Evolutionary conservation across 1,140 invertebrate genomes (phyloP), one percentile per base, ranked within the genome.

Genomic region (Nasonia longicornis): DNA sequence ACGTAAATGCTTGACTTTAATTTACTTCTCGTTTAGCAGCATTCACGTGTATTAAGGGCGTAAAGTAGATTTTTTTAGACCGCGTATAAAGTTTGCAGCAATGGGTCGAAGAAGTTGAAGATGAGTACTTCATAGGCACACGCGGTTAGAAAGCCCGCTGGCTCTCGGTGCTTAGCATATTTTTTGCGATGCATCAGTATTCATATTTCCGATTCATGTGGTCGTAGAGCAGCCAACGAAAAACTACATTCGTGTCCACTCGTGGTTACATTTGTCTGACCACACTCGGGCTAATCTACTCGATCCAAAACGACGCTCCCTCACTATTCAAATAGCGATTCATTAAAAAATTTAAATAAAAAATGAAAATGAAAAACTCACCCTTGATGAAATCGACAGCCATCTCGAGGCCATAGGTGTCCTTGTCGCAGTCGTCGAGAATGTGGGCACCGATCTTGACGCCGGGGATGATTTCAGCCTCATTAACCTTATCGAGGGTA

Each of bases 371-470:
- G 29, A 12, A 20, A 72, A 20, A 85, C 94, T 92, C 91, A 98
- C 97, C 97, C 95, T 98, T 97, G 80, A 99, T 98, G 88, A 99
- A 99, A 90, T 98, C 97, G 7, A 98, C 96, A 10, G 97, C 96
- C 94, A 98, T 98, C 86, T 98, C 97, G 48, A 98, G 91, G 4
- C 98, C 97, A 88, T 98, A 98, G 1, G 97, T 98, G 88, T 99
- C 97, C 90, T 97, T 96, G 90, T 98, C 97, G 90, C 98, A 99
- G 89, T 99, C 98, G 87, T 98, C 97, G 74, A 98, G 92, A 35
- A 98, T 95, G 87, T 98, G 95, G 2, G 96, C 96, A 12, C 97
- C 97, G 14, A 98, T 91, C 63, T 92, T 95, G n/a, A 97, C 93
- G 42, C 96, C 96, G 0, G 95, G 95, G 58, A 96, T 89, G 48